phyloP scores from a whole-genome alignment of 2,797 vertebrate genomes.

The Threskiornis aethiopicus region DNA sequence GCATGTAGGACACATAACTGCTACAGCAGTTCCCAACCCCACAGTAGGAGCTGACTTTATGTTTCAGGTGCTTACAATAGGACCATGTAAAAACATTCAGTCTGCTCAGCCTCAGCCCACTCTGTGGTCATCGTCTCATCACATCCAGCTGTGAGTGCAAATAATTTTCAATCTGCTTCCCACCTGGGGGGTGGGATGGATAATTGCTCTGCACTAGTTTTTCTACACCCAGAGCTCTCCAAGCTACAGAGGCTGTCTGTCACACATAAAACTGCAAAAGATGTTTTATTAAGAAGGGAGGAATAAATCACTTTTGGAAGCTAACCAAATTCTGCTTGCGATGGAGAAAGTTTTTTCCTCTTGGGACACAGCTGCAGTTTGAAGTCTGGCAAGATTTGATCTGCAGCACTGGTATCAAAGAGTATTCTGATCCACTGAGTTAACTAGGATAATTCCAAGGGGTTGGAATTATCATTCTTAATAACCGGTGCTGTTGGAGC shows the following conservation, averaged over 20 bases:
- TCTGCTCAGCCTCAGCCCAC: not conserved
- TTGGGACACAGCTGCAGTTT: not conserved
- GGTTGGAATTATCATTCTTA: not conserved
- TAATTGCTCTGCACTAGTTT: not conserved
- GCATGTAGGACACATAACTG: rapidly evolving
- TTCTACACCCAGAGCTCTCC: not conserved
- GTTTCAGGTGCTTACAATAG: not conserved
- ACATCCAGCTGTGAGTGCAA: not conserved
- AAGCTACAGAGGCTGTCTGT: not conserved
- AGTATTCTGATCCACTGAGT: not conserved
- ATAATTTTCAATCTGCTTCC: not conserved
- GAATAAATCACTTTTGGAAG: not conserved
- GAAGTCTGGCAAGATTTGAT: conserved; percentile 12
- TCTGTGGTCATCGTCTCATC: not conserved
- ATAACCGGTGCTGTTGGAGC: not conserved
- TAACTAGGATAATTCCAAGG: not conserved
- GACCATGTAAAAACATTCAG: not conserved
- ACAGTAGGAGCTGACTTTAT: not conserved
- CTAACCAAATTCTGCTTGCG: not conserved
- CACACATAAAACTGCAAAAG: not conserved
- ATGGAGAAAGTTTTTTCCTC: not conserved
- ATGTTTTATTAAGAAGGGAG: not conserved
- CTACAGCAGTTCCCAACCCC: not conserved
- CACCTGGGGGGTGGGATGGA: rapidly evolving
- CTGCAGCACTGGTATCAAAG: not conserved